These are phyloP conservation scores for Drosophila kohkoa DNA, from an alignment of 1,140 invertebrate species.

Conservation along the genomic window DNA sequence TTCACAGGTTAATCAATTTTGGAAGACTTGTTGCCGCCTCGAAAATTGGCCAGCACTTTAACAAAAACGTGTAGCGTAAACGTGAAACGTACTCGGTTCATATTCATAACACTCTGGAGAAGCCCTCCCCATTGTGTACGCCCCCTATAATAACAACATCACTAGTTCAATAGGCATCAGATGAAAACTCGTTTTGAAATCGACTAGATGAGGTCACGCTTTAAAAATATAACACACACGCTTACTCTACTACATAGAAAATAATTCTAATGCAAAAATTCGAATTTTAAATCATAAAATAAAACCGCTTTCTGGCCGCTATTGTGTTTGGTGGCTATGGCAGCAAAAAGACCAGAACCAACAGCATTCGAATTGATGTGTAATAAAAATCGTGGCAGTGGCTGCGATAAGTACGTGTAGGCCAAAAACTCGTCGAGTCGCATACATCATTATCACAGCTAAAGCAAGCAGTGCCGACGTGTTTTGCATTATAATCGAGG, in stretches of 20 bases:
- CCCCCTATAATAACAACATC: slow-evolving; percentile 23
- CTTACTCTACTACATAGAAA: slow-evolving; percentile 33
- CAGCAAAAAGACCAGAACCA: slow-evolving; percentile 57
- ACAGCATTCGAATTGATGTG: slow-evolving; percentile 44
- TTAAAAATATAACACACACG: slow-evolving; percentile 67
- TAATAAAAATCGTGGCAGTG: slow-evolving; percentile 51
- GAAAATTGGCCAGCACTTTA: slow-evolving; percentile 8
- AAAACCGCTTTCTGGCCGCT: slow-evolving; percentile 30
- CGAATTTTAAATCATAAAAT: slow-evolving; percentile 21
- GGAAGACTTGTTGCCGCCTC: slow-evolving; percentile 14
- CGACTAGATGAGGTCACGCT: slow-evolving; percentile 70
- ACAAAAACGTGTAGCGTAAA: slow-evolving; percentile 19
- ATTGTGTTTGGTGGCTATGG: slow-evolving; percentile 9
- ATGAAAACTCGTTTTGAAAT: slow-evolving; percentile 46
- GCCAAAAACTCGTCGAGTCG: slow-evolving; percentile 1
- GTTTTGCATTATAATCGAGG: slow-evolving; percentile 64
- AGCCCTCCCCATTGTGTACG: slow-evolving; percentile 22
- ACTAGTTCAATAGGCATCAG: slow-evolving; percentile 45
- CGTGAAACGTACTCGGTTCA: slow-evolving; percentile 16
- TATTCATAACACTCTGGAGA: slow-evolving; percentile 5
- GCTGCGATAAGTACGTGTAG: slow-evolving; percentile 26
- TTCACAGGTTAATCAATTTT: slow-evolving; percentile 47
- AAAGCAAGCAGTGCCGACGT: slow-evolving; percentile 32
- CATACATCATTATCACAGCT: slow-evolving; percentile 58
- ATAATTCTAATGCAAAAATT: slow-evolving; percentile 56